Conservation (phyloP, 2,797 vertebrate species). For the Rallus crepitans region DNA sequence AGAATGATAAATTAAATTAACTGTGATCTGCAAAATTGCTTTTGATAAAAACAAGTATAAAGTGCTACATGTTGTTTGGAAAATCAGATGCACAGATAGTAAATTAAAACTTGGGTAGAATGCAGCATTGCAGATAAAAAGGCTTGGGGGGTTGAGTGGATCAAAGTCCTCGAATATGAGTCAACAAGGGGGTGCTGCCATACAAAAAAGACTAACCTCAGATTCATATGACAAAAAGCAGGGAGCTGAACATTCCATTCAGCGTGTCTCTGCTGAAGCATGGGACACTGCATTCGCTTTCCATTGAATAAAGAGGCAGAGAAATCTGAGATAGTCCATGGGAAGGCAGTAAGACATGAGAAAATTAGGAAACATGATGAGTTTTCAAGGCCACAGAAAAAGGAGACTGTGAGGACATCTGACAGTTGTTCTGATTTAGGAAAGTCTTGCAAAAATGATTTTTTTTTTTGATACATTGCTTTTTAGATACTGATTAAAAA, state of each 20-base stretch:
- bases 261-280: neutral
- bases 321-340: neutral
- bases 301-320: neutral
- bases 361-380: neutral
- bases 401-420: neutral
- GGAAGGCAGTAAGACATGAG: neutral
- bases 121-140: neutral
- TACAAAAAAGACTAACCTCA: neutral
- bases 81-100: neutral
- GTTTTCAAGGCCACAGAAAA: neutral
- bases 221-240: neutral
- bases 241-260: neutral
- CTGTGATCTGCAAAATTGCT: neutral
- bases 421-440: neutral
- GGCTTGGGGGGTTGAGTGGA: neutral
- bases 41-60: neutral
- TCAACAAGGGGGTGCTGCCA: neutral
- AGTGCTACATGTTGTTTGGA: neutral
- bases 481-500: neutral
- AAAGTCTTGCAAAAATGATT: neutral
- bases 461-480: fast-evolving
- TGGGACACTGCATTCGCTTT: neutral
- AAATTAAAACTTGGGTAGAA: neutral
- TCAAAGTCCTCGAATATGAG: neutral
- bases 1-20: neutral